Base-by-base conservation (phyloP, 1,140 invertebrate species). In the Drosophila gunungcola region DNA sequence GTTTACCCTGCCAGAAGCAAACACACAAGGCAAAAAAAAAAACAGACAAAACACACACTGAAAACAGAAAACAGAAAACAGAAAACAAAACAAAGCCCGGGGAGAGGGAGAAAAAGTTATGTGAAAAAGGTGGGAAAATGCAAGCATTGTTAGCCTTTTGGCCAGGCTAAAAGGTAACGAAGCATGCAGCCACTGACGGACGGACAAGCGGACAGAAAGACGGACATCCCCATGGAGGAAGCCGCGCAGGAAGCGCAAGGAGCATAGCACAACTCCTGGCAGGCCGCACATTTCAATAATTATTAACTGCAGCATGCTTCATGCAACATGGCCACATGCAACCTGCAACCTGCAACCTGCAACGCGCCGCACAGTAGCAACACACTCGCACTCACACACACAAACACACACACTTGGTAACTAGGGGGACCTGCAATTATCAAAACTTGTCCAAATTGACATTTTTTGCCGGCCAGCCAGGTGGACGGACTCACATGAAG, bases 261-360 rank as follows among this genome's bases (percentile, higher is more conserved):
- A 89, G 80, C 80, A 84, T 63, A 75, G 77, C 84, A 76, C 84
- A 89, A 80, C 82, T 88, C 84, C 84, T 88, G 80, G 56, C 85
- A 36, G 76, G 80, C 84, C 85, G 77, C 84, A 89, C 84, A 85
- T 89, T 89, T 89, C 84, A 90, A 89, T 89, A 90, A 89, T 89
- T 89, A 89, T 89, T 89, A 89, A 89, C 84, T 89, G 84, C 84
- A 89, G 89, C 84, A 89, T 89, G 85, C 84, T 84, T 89, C 85
- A 89, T 88, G 85, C 73, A 74, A 80, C 72, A 75, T 62, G 55
- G 64, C 81, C 69, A 80, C 77, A 78, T 80, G 78, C 64, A 55
- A 74, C 63, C 70, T 75, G 78, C 72, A 55, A 74, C 63, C 70
- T 75, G 78, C 72, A 55, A 74, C 63, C 70, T 78, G 78, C 72